These are phyloP conservation scores for Tricholaema leucomelas DNA, from an alignment of 2,113 vertebrate genomes.

Conservation along the genomic window DNA sequence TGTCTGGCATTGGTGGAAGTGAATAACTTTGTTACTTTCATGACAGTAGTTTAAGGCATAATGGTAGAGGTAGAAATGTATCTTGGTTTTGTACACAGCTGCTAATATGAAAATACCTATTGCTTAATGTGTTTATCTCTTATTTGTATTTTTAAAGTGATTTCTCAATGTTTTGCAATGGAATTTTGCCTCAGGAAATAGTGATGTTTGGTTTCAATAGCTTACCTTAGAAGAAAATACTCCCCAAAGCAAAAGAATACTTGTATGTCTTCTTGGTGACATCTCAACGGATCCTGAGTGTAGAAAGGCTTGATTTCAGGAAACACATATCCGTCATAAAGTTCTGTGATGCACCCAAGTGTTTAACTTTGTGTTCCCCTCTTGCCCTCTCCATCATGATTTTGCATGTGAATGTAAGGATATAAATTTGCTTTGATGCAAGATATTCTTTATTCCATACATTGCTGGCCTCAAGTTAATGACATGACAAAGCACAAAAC, in stretches of 20 bases:
- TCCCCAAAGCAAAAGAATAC: not conserved
- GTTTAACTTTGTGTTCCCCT: not conserved
- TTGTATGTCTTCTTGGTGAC: not conserved
- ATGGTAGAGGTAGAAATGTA: conserved; percentile 44
- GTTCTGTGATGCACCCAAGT: not conserved
- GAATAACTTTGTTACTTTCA: not conserved
- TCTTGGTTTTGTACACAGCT: not conserved
- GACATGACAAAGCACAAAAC: not conserved
- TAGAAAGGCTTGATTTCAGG: conserved; percentile 4
- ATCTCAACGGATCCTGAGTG: not conserved
- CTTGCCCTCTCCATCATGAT: not conserved
- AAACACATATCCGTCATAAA: not conserved
- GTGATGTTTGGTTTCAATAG: conserved; percentile 22
- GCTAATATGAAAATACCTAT: conserved; percentile 26
- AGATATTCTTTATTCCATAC: conserved; percentile 1
- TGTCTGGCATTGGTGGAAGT: not conserved
- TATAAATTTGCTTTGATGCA: not conserved
- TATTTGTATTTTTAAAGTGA: conserved; percentile 35
- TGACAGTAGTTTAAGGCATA: not conserved
- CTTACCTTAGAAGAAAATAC: conserved; percentile 25
- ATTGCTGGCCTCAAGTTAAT: not conserved
- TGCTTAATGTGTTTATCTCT: conserved; percentile 31
- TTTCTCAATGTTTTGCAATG: conserved; percentile 55
- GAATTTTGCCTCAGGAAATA: conserved; percentile 37
- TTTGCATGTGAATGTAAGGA: not conserved